Conservation (phyloP, 2,113 vertebrate species). For the Panthera leo region DNA sequence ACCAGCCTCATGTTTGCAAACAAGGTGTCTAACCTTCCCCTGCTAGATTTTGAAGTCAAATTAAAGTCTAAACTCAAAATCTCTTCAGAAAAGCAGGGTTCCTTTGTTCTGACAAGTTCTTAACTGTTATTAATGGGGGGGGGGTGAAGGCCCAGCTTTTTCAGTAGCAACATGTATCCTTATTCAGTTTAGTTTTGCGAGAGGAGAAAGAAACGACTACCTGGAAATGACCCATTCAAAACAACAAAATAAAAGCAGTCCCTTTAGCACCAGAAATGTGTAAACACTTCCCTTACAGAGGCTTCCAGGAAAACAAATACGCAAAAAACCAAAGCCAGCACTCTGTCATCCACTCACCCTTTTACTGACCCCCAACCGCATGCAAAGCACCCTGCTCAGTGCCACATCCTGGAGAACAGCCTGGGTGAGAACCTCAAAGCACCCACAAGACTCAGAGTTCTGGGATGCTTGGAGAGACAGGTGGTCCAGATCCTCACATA, state of each 20-base stretch:
- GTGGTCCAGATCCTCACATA: background rate
- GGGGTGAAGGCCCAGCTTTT: background rate
- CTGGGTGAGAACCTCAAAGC: background rate
- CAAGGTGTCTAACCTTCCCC: background rate
- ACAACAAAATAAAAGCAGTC: background rate
- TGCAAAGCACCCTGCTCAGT: background rate
- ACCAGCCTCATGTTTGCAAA: conserved; percentile 25
- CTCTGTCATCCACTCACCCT: background rate
- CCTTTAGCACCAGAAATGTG: background rate
- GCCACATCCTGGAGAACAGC: background rate
- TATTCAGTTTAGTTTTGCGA: background rate
- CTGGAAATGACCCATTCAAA: background rate
- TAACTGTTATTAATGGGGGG: background rate
- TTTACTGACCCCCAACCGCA: background rate
- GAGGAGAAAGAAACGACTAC: conserved; percentile 21
- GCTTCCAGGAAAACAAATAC: background rate
- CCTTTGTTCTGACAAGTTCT: conserved; percentile 38
- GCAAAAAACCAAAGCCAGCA: background rate
- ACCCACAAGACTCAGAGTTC: background rate
- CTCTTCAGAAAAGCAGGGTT: background rate
- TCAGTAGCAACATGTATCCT: background rate
- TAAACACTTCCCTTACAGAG: background rate
- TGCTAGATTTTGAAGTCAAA: conserved; percentile 26
- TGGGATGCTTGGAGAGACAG: background rate
- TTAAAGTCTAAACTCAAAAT: conserved; percentile 38